phyloP scores from a whole-genome alignment of 2,888 invertebrate genomes.

The Pilophorus perplexus region DNA sequence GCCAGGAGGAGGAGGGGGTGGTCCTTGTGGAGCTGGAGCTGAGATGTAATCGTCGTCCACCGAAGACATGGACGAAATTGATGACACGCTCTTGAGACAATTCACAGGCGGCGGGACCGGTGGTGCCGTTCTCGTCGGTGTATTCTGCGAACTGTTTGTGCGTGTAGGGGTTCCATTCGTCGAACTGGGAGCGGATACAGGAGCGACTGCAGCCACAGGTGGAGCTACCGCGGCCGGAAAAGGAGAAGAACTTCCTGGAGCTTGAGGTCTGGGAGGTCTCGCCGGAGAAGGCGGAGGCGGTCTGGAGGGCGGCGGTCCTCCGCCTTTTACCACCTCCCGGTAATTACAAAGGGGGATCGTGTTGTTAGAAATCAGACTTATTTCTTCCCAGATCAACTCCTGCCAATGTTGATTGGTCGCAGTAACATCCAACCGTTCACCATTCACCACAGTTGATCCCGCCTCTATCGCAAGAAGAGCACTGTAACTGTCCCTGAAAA shows the following conservation, averaged over 20 bases:
- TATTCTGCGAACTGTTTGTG: neutral
- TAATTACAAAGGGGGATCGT: constrained; percentile 70
- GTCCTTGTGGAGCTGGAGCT: constrained; percentile 41
- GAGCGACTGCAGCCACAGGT: neutral
- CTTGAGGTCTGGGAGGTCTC: constrained; percentile 44
- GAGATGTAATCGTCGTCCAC: constrained; percentile 34
- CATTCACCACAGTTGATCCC: constrained; percentile 61
- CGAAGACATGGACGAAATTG: constrained; percentile 23
- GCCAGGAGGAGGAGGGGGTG: constrained; percentile 42
- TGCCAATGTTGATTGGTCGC: constrained; percentile 86
- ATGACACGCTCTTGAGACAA: constrained; percentile 8
- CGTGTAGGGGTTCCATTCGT: constrained; percentile 33
- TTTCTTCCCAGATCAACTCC: constrained; percentile 75
- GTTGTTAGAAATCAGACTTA: constrained; percentile 79
- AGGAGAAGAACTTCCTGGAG: constrained; percentile 22
- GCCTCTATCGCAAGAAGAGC: constrained; percentile 70
- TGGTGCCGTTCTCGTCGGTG: constrained; percentile 14
- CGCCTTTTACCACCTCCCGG: constrained; percentile 41
- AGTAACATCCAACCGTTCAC: constrained; percentile 65
- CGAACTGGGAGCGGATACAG: neutral
- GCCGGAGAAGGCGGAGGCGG: constrained; percentile 59
- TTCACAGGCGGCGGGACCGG: neutral
- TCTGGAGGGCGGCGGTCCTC: constrained; percentile 53
- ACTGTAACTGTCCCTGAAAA: constrained; percentile 84
- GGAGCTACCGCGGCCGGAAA: neutral